phyloP scores from a whole-genome alignment of 1,140 invertebrate genomes.

The Akabosia matsudoensis region DNA sequence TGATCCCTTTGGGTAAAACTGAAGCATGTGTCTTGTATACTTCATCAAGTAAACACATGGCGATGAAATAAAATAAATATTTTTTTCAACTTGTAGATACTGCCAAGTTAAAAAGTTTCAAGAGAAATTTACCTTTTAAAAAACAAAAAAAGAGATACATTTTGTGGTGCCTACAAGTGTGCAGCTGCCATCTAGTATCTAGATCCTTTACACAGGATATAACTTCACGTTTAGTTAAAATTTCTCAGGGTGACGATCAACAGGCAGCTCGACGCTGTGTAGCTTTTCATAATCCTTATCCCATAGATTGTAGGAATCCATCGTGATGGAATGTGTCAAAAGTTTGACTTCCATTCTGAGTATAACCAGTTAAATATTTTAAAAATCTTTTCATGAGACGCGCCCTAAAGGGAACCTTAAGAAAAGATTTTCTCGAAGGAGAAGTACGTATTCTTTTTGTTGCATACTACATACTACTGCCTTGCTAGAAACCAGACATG shows the following conservation, averaged over 20 bases:
- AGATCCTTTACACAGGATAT: neutral
- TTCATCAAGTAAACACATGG: neutral
- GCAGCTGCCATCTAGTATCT: neutral
- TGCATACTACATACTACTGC: no score
- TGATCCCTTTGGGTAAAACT: neutral
- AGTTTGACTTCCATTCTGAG: neutral
- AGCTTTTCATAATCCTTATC: no score
- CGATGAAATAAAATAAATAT: no score
- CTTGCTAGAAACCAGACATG: no score
- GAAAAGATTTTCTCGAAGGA: no score
- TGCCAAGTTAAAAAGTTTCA: no score
- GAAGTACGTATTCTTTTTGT: no score
- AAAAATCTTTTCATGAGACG: neutral
- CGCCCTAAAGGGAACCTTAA: neutral
- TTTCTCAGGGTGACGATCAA: neutral
- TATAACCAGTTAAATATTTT: neutral
- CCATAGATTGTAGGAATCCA: no score
- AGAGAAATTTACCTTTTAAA: no score
- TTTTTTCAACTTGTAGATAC: no score
- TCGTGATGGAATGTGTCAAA: neutral
- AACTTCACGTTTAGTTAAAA: neutral
- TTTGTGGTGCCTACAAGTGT: no score
- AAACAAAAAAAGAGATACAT: neutral
- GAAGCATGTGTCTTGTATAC: neutral
- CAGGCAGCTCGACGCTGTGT: no score